Evolutionary conservation across 2,888 invertebrate genomes (phyloP).

Genomic region (Rotaria magnacalcarata): DNA sequence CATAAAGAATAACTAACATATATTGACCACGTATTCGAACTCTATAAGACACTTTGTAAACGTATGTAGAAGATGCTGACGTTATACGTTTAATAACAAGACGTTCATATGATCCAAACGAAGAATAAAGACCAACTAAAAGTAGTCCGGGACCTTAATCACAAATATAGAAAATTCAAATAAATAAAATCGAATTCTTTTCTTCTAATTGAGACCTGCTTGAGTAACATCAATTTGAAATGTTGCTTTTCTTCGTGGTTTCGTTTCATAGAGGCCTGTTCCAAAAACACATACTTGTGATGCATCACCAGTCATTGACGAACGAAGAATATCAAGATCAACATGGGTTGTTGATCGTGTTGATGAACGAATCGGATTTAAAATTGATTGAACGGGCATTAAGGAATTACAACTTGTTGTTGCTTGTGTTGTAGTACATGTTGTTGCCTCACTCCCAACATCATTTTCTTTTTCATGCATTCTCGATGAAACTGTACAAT

Average conservation of each 20-base stretch:
- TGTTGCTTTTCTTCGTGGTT: background rate
- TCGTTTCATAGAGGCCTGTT: background rate
- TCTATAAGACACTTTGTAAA: conserved; percentile 21
- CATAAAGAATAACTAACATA: conserved; percentile 16
- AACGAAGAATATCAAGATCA: background rate
- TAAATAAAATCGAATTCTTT: too few relatives aligned
- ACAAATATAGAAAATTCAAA: background rate
- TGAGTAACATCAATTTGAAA: conserved; percentile 2
- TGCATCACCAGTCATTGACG: background rate
- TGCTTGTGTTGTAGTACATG: background rate
- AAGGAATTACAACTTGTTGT: background rate
- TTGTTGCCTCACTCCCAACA: too few relatives aligned
- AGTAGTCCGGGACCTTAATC: background rate
- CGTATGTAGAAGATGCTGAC: background rate
- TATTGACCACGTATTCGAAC: conserved; percentile 12
- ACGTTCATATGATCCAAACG: background rate
- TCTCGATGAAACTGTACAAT: too few relatives aligned
- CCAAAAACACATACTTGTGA: conserved; percentile 20
- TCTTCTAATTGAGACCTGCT: background rate
- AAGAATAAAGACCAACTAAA: conserved; percentile 23
- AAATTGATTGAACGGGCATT: background rate
- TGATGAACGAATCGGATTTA: background rate
- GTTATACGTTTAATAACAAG: conserved; percentile 10
- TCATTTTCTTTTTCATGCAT: too few relatives aligned
- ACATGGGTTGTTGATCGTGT: background rate